Base-by-base conservation (phyloP, 1,140 invertebrate species). In the Leucophenga varia region DNA sequence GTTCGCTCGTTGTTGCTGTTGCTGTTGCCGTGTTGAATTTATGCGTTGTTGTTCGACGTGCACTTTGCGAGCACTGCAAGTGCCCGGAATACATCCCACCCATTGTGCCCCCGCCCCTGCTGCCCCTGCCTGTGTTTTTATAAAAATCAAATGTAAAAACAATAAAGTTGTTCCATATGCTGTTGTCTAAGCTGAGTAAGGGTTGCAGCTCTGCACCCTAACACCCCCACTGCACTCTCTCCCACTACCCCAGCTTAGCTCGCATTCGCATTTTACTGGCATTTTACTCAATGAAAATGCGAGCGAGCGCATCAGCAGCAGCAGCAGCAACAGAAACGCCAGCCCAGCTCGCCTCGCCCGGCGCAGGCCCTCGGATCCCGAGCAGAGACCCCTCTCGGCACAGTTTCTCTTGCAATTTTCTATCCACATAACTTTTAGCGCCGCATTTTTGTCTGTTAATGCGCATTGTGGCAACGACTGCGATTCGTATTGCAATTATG, bases 71-170 rank as follows among this genome's bases (percentile, higher is more conserved):
- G 18, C 44, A 25, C 21, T 52, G 53, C 44, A 52, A 48, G 49
- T 52, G n/a, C n/a, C n/a, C 25, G 32, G 34, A 20, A n/a, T 41
- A 19, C 17, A 20, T n/a, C 13, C 25, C 49, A 22, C 22, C 9
- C n/a, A 21, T 38, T 14, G 16, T 17, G 28, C 35, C 40, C 48
- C 49, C 32, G 28, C 32, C 32, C 43, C 2, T 19, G 17, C n/a
- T 8, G 25, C 2, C 9, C 9, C 5, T 19, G n/a, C 6, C 18
- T 12, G 12, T 19, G 20, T 16, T 12, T 8, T 16, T 38, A 48
- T 37, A 35, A 65, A 59, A 63, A 59, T 59, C 56, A 67, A 67
- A 67, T 67, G 63, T 57, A 63, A 63, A 67, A 67, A 67, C 63
- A 67, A 63, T 63, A 67, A 67, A 59, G 59, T 59, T 49, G 42